Evolutionary conservation across 2,888 invertebrate species (phyloP).

Genomic region (Melieria crassipennis): DNA sequence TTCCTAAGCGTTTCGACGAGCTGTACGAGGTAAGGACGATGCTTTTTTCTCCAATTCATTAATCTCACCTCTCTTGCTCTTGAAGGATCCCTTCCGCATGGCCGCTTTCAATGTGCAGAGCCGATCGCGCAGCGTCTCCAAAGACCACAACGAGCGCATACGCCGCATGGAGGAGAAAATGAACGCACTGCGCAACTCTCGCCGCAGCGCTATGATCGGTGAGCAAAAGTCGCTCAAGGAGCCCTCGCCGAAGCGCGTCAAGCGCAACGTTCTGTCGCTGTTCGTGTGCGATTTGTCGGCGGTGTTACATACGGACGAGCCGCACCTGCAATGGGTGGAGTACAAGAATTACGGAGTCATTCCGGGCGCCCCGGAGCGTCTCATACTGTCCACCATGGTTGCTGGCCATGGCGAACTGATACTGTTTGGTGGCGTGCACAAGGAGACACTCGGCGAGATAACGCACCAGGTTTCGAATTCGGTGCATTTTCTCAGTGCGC

Average conservation of each 20-base stretch:
- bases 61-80: background rate
- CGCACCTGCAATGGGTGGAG: constrained; percentile 64
- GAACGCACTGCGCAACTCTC: constrained; percentile 64
- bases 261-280: constrained; percentile 79
- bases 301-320: constrained; percentile 72
- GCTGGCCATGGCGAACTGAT: constrained; percentile 91
- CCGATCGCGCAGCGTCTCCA: constrained; percentile 65
- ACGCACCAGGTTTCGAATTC: constrained; percentile 81
- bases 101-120: constrained; percentile 69
- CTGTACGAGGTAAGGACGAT: constrained; percentile 57
- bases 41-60: background rate
- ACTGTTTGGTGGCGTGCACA: constrained; percentile 95
- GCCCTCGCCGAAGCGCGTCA: constrained; percentile 70
- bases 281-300: constrained; percentile 87
- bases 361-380: constrained; percentile 83
- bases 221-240: constrained; percentile 55
- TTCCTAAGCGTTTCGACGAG: constrained; percentile 65
- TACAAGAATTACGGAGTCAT: constrained; percentile 72
- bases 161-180: constrained; percentile 74
- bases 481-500: constrained; percentile 79
- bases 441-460: constrained; percentile 73
- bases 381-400: constrained; percentile 89
- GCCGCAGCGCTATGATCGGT: constrained; percentile 53
- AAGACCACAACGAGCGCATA: constrained; percentile 74
- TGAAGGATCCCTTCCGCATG: constrained; percentile 68